Percentiles rank a stretch among this genome's conserved stretches.
Conservation (phyloP, 2,888 invertebrate genomes). For the Pedicia rivosa region DNA sequence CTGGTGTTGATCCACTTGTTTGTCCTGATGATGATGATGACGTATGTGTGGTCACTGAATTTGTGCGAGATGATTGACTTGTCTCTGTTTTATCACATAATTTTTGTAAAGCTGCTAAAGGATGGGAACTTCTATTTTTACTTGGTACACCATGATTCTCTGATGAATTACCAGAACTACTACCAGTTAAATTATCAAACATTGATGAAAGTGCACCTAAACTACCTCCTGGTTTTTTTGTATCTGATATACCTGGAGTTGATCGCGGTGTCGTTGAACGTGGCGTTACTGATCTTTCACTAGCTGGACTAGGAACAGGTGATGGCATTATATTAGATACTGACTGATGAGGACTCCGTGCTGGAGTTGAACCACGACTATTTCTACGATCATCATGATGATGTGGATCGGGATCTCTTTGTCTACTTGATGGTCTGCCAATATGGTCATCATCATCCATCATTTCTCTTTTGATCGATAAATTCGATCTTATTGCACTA, state of each 20-base stretch:
- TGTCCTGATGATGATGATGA: constrained; percentile 21
- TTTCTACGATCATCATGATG: constrained; percentile 5
- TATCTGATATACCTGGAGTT: constrained; percentile 34
- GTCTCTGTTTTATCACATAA: constrained; percentile 90
- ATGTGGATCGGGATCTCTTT: background rate
- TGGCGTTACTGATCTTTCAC: constrained; percentile 64
- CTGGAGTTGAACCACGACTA: constrained; percentile 18
- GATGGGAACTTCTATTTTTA: constrained; percentile 48
- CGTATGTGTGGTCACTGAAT: constrained; percentile 25
- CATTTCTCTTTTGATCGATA: constrained; percentile 1
- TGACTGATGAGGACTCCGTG: constrained; percentile 36
- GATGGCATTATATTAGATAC: constrained; percentile 18
- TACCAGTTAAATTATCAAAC: constrained; percentile 70
- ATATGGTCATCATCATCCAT: constrained; percentile 1
- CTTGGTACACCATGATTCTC: constrained; percentile 4
- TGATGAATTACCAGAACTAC: constrained; percentile 23
- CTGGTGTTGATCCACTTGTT: constrained; percentile 21
- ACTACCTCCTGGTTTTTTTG: constrained; percentile 45
- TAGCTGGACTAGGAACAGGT: constrained; percentile 47
- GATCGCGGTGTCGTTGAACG: constrained; percentile 46
- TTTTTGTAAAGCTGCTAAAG: constrained; percentile 86
- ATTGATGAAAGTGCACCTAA: constrained; percentile 75
- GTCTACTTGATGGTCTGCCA: constrained; percentile 3
- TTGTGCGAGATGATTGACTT: constrained; percentile 31
- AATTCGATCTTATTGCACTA: constrained; percentile 8